Evolutionary conservation across 2,113 vertebrate genomes (phyloP).

Genomic region (Sceloporus undulatus): DNA sequence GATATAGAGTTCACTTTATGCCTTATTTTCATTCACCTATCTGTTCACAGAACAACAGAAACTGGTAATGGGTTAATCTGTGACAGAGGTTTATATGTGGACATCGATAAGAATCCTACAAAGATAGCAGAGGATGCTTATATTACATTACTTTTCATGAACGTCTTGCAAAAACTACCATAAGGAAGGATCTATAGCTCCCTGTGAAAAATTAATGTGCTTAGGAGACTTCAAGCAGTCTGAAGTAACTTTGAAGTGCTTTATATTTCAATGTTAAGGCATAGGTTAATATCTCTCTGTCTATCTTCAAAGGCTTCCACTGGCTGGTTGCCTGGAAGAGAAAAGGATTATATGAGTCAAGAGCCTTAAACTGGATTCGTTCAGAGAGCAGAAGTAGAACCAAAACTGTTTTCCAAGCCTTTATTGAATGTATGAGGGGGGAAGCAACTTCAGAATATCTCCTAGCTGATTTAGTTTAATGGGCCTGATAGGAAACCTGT

Average conservation of each 20-base stretch:
- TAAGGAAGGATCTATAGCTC: conserved; percentile 36
- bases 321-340: conserved; percentile 67
- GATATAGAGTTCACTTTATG: neutral
- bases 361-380: conserved; percentile 27
- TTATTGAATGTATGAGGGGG: neutral
- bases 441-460: neutral
- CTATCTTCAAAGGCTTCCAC: conserved; percentile 64
- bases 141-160: conserved; percentile 50
- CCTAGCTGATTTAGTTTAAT: neutral
- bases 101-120: neutral
- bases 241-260: conserved; percentile 71
- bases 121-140: neutral
- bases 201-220: conserved; percentile 66
- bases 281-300: conserved; percentile 63
- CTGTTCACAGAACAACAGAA: neutral
- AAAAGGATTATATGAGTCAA: conserved; percentile 47
- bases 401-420: conserved; percentile 7
- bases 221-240: conserved; percentile 66
- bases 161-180: conserved; percentile 3
- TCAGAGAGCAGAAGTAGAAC: conserved; percentile 27
- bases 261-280: conserved; percentile 68
- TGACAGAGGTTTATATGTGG: neutral
- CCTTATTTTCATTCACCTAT: neutral
- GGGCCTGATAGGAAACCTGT: neutral
- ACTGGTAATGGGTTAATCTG: neutral